Conservation (phyloP, 2,113 vertebrate species). For the Sander lucioperca region DNA sequence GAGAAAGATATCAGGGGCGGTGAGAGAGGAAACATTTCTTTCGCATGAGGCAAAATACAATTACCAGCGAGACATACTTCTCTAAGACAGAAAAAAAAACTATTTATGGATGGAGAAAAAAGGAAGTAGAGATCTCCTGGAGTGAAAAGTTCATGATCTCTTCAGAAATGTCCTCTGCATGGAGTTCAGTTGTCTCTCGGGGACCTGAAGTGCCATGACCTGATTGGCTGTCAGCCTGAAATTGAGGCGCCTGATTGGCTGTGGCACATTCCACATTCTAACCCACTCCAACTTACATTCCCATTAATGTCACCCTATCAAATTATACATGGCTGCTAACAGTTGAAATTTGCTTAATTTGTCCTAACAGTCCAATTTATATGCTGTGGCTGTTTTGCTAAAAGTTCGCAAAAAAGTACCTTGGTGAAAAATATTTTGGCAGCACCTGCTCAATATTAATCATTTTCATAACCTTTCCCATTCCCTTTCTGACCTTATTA, state of each 20-base stretch:
- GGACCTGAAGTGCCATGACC: slow-evolving; percentile 72
- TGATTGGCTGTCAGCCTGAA: slow-evolving; percentile 80
- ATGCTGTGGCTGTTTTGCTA: neutral
- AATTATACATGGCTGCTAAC: slow-evolving; percentile 54
- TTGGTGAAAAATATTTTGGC: slow-evolving; percentile 33
- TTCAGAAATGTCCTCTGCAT: slow-evolving; percentile 70
- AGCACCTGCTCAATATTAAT: slow-evolving; percentile 37
- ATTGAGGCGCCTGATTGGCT: slow-evolving; percentile 78
- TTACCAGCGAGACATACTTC: slow-evolving; percentile 67
- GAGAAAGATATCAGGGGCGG: slow-evolving; percentile 33
- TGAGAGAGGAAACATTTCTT: slow-evolving; percentile 77
- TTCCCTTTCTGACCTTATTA: slow-evolving; percentile 44
- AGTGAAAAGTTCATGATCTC: slow-evolving; percentile 83
- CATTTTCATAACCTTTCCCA: slow-evolving; percentile 19
- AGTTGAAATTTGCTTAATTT: slow-evolving; percentile 54
- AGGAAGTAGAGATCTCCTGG: slow-evolving; percentile 71
- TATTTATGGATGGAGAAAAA: slow-evolving; percentile 63
- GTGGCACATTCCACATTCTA: slow-evolving; percentile 74
- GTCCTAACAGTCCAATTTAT: neutral
- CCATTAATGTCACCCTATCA: slow-evolving; percentile 66
- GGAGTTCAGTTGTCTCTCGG: slow-evolving; percentile 73
- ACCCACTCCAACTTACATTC: slow-evolving; percentile 63
- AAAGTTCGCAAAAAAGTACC: slow-evolving; percentile 21
- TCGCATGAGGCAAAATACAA: slow-evolving; percentile 76
- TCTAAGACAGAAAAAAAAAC: slow-evolving; percentile 52